A percentile compares a stretch with the other conserved stretches of the same genome.
phyloP scores from a whole-genome alignment of 2,113 vertebrate genomes.

The Alouatta palliata region DNA sequence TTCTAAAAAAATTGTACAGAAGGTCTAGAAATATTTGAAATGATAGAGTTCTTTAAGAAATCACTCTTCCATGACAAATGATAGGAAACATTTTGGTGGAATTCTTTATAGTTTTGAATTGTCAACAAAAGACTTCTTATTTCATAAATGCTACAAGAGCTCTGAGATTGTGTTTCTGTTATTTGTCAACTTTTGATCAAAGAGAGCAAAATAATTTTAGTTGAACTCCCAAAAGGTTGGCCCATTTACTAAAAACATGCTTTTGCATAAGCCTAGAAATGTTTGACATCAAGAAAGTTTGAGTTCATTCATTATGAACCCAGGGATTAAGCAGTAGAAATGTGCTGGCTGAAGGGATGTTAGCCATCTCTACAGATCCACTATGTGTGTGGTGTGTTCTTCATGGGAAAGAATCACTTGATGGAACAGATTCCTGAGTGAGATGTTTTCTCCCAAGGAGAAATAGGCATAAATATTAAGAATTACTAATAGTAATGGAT shows the following conservation, averaged over 20 bases:
- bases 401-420: conserved; percentile 35
- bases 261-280: conserved; percentile 38
- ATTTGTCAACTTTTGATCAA: conserved; percentile 3
- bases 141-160: not conserved
- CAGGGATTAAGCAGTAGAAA: not conserved
- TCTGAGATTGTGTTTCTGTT: conserved; percentile 1
- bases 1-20: not conserved
- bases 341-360: not conserved
- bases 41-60: not conserved
- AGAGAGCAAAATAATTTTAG: conserved; percentile 16
- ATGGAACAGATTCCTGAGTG: conserved; percentile 37
- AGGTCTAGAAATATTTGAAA: conserved; percentile 20
- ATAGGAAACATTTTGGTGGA: not conserved
- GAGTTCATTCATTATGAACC: conserved; percentile 30
- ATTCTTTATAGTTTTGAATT: not conserved
- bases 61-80: not conserved
- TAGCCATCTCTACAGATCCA: not conserved
- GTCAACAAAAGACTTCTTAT: not conserved
- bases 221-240: conserved; percentile 8
- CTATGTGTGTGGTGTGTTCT: not conserved
- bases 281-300: conserved; percentile 11
- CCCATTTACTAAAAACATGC: conserved; percentile 5
- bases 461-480: conserved; percentile 68
- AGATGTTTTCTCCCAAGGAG: conserved; percentile 55
- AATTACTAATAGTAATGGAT: conserved; percentile 65